phyloP scores from a whole-genome alignment of 1,140 invertebrate species.

The Rhyzopertha dominica region DNA sequence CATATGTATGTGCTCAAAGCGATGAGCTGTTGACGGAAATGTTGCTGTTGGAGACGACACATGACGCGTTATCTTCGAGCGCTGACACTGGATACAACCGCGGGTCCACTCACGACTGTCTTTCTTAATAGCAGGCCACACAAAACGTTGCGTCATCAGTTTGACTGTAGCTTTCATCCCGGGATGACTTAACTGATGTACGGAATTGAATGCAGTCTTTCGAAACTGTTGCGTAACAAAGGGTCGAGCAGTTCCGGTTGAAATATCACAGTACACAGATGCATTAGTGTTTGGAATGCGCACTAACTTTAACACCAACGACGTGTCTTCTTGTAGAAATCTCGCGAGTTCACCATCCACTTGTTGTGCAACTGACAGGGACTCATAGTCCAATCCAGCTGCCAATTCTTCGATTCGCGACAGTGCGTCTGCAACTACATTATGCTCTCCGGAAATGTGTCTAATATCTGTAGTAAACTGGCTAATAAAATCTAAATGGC shows the following conservation, averaged over 20 bases:
- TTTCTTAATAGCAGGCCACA: constrained; percentile 30
- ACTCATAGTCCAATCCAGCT: no score
- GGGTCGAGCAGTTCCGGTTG: no score
- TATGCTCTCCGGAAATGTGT: constrained; percentile 35
- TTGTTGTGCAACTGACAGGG: no score
- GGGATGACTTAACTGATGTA: constrained; percentile 33
- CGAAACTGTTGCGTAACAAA: constrained; percentile 17
- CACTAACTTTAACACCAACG: no score
- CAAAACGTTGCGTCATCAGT: constrained; percentile 22
- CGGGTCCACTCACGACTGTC: constrained; percentile 27
- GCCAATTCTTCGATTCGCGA: no score
- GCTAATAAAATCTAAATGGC: constrained; percentile 31
- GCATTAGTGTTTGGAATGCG: no score
- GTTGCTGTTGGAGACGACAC: constrained; percentile 16
- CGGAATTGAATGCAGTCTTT: constrained; percentile 24
- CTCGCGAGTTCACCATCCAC: no score
- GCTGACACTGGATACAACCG: constrained; percentile 29
- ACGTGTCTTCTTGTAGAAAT: no score
- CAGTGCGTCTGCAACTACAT: constrained; percentile 32
- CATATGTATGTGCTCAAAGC: constrained; percentile 34
- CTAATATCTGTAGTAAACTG: constrained; percentile 39
- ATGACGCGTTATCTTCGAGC: constrained; percentile 31
- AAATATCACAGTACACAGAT: no score
- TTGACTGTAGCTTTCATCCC: constrained; percentile 21
- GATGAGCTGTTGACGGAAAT: constrained; percentile 12